Percentiles rank a stretch among this genome's conserved stretches.
These are phyloP conservation scores for Acanthis flammea DNA, from an alignment of 2,797 vertebrate genomes.

Conservation along the genomic window DNA sequence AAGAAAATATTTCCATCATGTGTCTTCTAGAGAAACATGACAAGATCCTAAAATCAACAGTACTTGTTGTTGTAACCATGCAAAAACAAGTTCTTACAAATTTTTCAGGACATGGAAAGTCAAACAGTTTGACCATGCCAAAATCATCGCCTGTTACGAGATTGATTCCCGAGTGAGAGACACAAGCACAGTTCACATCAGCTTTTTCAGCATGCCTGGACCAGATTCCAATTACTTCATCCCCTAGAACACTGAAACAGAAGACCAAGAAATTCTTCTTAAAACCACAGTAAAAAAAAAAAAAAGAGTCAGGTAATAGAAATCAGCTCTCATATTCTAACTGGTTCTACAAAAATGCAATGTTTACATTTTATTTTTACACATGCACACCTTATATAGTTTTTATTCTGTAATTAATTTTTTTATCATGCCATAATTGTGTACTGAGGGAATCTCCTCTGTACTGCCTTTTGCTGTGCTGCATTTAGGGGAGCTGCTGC, in stretches of 20 bases:
- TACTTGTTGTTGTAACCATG: neutral
- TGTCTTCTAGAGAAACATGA: neutral
- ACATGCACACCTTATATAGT: neutral
- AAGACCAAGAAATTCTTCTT: neutral
- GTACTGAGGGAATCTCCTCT: neutral
- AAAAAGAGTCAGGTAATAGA: neutral
- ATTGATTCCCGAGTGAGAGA: slow-evolving; percentile 97
- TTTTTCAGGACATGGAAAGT: slow-evolving; percentile 97
- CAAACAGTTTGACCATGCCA: slow-evolving; percentile 98
- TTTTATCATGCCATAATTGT: neutral
- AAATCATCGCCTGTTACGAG: slow-evolving; percentile 97
- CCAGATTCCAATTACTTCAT: slow-evolving; percentile 97
- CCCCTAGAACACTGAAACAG: slow-evolving; percentile 87
- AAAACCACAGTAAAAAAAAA: neutral
- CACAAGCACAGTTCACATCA: slow-evolving; percentile 95
- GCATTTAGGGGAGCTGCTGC: neutral
- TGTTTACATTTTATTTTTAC: neutral
- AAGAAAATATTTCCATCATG: neutral
- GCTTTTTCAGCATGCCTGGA: slow-evolving; percentile 95
- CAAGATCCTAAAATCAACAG: neutral
- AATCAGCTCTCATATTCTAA: neutral
- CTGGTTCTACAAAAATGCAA: neutral
- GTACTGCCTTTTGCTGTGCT: neutral
- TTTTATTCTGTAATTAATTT: neutral
- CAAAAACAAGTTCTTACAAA: slow-evolving; percentile 85